Evolutionary conservation across 2,888 invertebrate species (phyloP).

Genomic region (Congeria kusceri): DNA sequence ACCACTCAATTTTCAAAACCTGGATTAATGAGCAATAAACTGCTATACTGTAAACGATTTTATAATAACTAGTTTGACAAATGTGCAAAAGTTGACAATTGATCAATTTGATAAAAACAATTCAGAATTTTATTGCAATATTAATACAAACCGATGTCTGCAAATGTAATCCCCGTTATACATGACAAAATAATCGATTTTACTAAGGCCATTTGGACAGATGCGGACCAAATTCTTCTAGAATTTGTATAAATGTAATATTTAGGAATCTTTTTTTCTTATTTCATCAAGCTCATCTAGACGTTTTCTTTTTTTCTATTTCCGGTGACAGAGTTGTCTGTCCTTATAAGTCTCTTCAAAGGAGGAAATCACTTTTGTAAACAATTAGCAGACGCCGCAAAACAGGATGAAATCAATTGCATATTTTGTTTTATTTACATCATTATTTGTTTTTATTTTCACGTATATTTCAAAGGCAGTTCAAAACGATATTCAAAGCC

Average conservation of each 20-base stretch:
- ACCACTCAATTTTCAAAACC: no score
- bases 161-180: conserved; percentile 36
- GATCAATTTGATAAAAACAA: no score
- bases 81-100: no score
- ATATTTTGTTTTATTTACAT: conserved; percentile 32
- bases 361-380: background rate
- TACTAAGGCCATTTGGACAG: conserved; percentile 16
- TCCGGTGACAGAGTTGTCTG: background rate
- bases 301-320: background rate
- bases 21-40: no score
- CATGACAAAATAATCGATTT: conserved; percentile 27
- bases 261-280: background rate
- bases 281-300: background rate
- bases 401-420: conserved; percentile 47
- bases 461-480: conserved; percentile 39
- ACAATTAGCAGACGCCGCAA: conserved; percentile 32
- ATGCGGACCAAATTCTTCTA: background rate
- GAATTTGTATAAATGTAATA: background rate
- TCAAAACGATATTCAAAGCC: conserved; percentile 42
- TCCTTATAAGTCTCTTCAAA: no score
- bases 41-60: no score
- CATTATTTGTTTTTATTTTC: conserved; percentile 25
- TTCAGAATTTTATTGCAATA: background rate
- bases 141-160: conserved; percentile 33
- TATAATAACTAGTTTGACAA: no score